Conservation (phyloP, 2,113 vertebrate species). For the Pedetes capensis region DNA sequence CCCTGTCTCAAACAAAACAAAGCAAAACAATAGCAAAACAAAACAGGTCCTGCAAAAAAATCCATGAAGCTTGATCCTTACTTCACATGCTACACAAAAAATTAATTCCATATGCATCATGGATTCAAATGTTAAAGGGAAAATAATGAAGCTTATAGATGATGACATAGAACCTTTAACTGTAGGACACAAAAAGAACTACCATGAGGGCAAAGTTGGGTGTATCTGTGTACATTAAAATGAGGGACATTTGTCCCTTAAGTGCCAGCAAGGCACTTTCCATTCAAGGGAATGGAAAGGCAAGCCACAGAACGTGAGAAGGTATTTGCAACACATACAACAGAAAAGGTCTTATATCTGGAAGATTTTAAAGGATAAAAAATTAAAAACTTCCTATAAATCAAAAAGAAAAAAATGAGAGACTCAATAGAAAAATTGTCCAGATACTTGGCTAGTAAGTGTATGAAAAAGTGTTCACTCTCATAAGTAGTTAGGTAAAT, state of each 20-base stretch:
- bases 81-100: background rate
- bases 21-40: too few relatives aligned
- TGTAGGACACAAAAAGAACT: background rate
- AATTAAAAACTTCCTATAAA: background rate
- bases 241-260: background rate
- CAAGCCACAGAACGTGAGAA: background rate
- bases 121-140: background rate
- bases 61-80: background rate
- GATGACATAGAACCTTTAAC: background rate
- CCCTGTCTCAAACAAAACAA: too few relatives aligned
- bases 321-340: background rate
- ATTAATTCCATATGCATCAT: background rate
- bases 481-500: background rate
- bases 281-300: background rate
- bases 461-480: background rate
- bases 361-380: background rate
- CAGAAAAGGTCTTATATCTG: background rate
- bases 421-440: background rate
- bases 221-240: background rate
- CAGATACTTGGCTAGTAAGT: background rate
- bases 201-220: background rate
- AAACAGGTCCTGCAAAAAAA: too few relatives aligned
- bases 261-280: too few relatives aligned
- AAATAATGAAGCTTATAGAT: background rate
- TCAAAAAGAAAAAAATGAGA: background rate